A percentile compares a stretch with the other conserved stretches of the same genome.
Evolutionary conservation across 2,888 invertebrate species (phyloP).

Genomic region (Parnassius mnemosyne): DNA sequence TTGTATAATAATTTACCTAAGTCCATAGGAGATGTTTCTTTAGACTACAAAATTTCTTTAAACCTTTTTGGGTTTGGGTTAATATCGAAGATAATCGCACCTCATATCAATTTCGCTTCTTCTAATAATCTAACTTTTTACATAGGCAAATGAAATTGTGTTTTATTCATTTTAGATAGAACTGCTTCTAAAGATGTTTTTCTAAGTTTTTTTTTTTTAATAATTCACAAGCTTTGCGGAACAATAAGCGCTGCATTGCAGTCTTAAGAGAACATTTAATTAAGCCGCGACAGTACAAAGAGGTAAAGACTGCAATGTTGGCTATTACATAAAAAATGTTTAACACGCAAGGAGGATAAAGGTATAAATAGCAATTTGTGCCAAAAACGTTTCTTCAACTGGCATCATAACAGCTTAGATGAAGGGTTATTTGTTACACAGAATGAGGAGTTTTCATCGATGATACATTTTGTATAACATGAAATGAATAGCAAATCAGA

Average conservation of each 20-base stretch:
- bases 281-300: conserved; percentile 10
- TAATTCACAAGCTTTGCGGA: conserved; percentile 2
- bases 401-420: neutral
- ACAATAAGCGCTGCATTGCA: conserved; percentile 15
- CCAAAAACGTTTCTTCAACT: neutral
- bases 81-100: no score
- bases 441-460: neutral
- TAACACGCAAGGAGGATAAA: conserved; percentile 1
- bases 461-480: no score
- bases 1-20: no score
- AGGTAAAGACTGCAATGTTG: neutral
- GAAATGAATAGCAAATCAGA: no score
- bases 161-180: no score
- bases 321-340: conserved; percentile 3
- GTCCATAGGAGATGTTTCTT: no score
- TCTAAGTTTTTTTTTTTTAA: neutral
- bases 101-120: no score
- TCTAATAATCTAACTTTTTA: no score
- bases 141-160: no score
- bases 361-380: neutral
- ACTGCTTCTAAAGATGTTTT: neutral
- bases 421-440: neutral
- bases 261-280: conserved; percentile 18
- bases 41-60: no score
- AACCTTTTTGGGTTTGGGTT: no score